A percentile compares a stretch with the other conserved stretches of the same genome.
Evolutionary conservation across 2,888 invertebrate species (phyloP).

Genomic region (Poecilus cupreus): DNA sequence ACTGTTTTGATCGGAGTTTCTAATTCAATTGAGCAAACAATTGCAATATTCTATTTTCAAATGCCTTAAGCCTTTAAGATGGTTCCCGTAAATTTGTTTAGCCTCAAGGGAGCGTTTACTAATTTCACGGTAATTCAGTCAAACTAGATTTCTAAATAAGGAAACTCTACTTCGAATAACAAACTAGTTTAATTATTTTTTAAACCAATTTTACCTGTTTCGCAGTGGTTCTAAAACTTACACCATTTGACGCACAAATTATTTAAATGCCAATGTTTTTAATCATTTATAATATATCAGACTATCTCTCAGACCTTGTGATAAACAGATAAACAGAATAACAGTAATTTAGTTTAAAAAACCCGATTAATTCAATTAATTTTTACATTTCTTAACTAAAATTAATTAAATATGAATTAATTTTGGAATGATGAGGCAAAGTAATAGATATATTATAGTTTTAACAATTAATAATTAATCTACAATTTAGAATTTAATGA

Average conservation of each 20-base stretch:
- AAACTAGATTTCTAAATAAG: not conserved
- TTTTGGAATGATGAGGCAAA: too few relatives aligned
- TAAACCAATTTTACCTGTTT: not conserved
- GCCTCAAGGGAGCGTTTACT: not conserved
- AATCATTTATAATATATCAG: not conserved
- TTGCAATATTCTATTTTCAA: constrained; percentile 10
- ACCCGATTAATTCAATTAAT: too few relatives aligned
- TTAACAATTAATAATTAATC: too few relatives aligned
- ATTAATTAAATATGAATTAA: too few relatives aligned
- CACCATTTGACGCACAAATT: too few relatives aligned
- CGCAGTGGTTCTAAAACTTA: not conserved
- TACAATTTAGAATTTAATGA: too few relatives aligned
- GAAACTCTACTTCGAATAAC: not conserved
- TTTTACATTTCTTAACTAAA: too few relatives aligned
- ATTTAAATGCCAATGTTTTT: too few relatives aligned
- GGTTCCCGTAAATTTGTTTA: not conserved
- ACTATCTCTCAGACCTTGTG: not conserved
- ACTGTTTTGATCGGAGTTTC: constrained; percentile 29
- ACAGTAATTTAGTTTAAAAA: too few relatives aligned
- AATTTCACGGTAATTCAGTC: not conserved
- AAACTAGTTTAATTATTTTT: constrained; percentile 10
- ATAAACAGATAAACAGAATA: not conserved
- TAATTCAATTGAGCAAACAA: constrained; percentile 35
- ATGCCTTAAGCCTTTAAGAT: not conserved
- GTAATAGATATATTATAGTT: too few relatives aligned